Conservation (phyloP, 2,113 vertebrate species). For the Myodes glareolus region DNA sequence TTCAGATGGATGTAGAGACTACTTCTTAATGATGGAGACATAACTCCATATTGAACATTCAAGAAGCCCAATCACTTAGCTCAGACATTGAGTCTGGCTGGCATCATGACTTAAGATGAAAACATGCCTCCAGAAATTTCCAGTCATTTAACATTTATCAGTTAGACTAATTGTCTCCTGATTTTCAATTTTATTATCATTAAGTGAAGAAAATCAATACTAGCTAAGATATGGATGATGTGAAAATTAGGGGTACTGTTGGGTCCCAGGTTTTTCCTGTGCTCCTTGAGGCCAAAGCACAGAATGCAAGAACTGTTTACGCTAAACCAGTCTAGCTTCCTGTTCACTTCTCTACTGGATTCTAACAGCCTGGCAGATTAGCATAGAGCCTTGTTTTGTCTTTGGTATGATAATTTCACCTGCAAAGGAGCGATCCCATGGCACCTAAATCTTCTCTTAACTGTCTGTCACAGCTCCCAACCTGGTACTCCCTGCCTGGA, state of each 20-base stretch:
- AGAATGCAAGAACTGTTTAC: too few species aligned
- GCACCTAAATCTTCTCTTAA: too few species aligned
- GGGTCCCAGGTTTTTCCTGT: too few species aligned
- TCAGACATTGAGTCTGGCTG: background rate
- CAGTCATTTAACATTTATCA: background rate
- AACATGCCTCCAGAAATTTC: background rate
- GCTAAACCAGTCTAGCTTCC: too few species aligned
- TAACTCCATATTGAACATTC: background rate
- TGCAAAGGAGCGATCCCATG: too few species aligned
- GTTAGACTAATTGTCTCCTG: background rate
- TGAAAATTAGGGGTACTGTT: background rate
- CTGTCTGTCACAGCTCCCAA: too few species aligned
- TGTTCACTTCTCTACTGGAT: too few species aligned
- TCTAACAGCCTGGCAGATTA: too few species aligned
- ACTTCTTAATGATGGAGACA: background rate
- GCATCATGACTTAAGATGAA: background rate
- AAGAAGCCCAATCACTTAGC: background rate
- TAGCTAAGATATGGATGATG: background rate
- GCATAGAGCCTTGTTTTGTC: too few species aligned
- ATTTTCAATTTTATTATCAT: background rate
- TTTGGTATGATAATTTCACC: too few species aligned
- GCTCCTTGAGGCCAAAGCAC: too few species aligned
- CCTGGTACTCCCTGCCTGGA: too few species aligned
- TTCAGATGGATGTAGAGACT: background rate
- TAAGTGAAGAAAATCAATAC: conserved; percentile 22